Percentiles rank a stretch among this genome's conserved stretches.
phyloP scores from a whole-genome alignment of 53 echinoderm and acorn worm genomes.

The Luidia sarsii region DNA sequence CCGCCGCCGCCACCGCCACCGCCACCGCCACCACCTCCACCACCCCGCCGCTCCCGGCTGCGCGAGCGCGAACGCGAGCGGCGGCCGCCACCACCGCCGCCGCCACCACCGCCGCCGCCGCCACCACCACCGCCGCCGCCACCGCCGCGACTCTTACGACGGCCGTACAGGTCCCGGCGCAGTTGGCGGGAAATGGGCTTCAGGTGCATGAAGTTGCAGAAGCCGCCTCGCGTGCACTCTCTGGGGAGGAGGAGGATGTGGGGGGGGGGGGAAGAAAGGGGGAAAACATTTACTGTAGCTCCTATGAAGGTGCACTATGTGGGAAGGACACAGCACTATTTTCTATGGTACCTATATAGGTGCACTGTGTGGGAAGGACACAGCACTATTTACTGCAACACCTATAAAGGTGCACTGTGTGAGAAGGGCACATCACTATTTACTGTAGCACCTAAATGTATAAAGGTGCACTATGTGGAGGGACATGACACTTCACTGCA shows the following conservation, averaged over 20 bases:
- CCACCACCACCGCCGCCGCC: conserved; percentile 78
- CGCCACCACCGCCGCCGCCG: conserved; percentile 36
- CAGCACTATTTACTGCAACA: too few species aligned
- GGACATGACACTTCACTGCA: too few species aligned
- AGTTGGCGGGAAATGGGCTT: conserved; percentile 95
- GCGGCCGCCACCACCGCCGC: conserved; percentile 60
- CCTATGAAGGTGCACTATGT: too few species aligned
- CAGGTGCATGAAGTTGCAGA: conserved; percentile 99
- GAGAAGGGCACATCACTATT: too few species aligned
- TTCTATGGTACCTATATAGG: too few species aligned
- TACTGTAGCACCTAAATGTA: too few species aligned
- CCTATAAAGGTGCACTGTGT: too few species aligned
- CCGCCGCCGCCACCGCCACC: conserved; percentile 53
- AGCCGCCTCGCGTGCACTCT: conserved; percentile 95
- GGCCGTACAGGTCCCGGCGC: conserved; percentile 88
- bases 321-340: too few species aligned
- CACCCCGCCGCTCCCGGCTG: conserved; percentile 67
- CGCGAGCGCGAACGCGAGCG: conserved; percentile 37
- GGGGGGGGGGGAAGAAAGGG: too few species aligned
- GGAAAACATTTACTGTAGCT: too few species aligned
- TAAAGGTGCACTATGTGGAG: too few species aligned
- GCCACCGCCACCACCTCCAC: conserved; percentile 77
- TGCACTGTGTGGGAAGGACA: too few species aligned
- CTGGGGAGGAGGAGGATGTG: conserved; percentile 50
- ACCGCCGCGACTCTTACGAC: conserved; percentile 53